phyloP scores from a whole-genome alignment of 2,113 vertebrate genomes.

The Turnix velox region DNA sequence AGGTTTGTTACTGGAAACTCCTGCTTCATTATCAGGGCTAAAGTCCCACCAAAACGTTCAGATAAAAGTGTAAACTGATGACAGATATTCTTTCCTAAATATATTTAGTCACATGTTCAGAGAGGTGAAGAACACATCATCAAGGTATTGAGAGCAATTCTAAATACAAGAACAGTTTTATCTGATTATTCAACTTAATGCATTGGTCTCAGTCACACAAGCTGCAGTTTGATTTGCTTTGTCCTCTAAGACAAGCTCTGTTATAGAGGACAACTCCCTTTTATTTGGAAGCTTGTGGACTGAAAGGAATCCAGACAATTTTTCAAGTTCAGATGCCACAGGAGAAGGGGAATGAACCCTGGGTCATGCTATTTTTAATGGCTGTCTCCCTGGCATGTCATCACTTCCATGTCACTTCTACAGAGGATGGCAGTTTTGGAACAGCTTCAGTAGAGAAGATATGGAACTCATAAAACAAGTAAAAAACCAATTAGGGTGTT shows the following conservation, averaged over 20 bases:
- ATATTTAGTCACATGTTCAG: background rate
- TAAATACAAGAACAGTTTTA: background rate
- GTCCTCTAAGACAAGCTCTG: background rate
- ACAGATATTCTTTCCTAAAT: background rate
- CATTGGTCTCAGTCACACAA: background rate
- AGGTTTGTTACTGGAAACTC: background rate
- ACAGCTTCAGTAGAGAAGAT: background rate
- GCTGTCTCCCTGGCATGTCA: background rate
- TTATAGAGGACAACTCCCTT: background rate
- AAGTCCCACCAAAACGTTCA: background rate
- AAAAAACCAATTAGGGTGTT: background rate
- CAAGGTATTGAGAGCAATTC: background rate
- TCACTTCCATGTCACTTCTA: background rate
- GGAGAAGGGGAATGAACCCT: background rate
- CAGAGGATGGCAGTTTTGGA: background rate
- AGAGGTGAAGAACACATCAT: background rate
- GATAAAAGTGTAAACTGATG: background rate
- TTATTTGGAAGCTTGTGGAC: background rate
- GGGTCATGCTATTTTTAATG: slow-evolving; percentile 21
- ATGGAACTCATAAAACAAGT: background rate
- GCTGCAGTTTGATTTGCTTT: background rate
- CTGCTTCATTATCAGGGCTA: background rate
- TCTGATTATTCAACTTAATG: background rate
- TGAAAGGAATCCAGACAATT: slow-evolving; percentile 5
- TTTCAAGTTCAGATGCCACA: background rate